A percentile compares a stretch with the other conserved stretches of the same genome.
Evolutionary conservation across 2,797 vertebrate genomes (phyloP).

Genomic region (Crenuchus spilurus): DNA sequence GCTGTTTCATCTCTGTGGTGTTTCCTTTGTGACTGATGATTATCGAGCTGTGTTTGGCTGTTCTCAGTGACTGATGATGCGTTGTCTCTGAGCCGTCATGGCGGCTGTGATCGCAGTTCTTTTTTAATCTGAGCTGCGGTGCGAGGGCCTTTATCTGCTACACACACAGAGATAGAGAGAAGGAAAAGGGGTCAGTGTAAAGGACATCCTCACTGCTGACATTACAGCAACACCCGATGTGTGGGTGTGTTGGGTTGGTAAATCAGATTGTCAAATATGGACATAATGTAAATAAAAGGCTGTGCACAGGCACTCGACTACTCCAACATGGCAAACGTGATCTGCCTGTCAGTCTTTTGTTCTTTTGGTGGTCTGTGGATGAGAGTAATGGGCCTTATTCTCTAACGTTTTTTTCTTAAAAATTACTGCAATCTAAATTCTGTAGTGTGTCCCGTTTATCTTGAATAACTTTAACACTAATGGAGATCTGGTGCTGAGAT

Average conservation of each 20-base stretch:
- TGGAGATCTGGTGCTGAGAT: too few relatives aligned
- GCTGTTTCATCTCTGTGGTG: conserved; percentile 20
- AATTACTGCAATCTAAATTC: too few relatives aligned
- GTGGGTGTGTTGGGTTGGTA: neutral
- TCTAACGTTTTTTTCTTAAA: too few relatives aligned
- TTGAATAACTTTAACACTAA: too few relatives aligned
- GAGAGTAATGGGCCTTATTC: too few relatives aligned
- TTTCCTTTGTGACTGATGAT: conserved; percentile 37
- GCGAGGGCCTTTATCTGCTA: conserved; percentile 30
- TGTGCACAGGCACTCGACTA: too few relatives aligned
- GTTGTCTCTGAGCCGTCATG: conserved; percentile 21
- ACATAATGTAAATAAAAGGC: too few relatives aligned
- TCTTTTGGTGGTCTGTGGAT: too few relatives aligned
- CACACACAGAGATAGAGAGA: conserved; percentile 16
- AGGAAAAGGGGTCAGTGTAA: conserved; percentile 14
- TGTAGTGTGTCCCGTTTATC: too few relatives aligned
- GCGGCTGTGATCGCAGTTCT: conserved; percentile 22
- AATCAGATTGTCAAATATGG: too few relatives aligned
- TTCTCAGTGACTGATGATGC: conserved; percentile 31
- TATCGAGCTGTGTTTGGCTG: conserved; percentile 18
- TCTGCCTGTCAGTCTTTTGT: too few relatives aligned
- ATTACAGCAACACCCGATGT: neutral
- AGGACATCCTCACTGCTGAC: conserved; percentile 13
- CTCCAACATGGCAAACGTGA: too few relatives aligned
- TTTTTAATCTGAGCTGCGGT: conserved; percentile 38